phyloP scores from a whole-genome alignment of 2,888 invertebrate species.

The Cataglyphis rosenhaueri region DNA sequence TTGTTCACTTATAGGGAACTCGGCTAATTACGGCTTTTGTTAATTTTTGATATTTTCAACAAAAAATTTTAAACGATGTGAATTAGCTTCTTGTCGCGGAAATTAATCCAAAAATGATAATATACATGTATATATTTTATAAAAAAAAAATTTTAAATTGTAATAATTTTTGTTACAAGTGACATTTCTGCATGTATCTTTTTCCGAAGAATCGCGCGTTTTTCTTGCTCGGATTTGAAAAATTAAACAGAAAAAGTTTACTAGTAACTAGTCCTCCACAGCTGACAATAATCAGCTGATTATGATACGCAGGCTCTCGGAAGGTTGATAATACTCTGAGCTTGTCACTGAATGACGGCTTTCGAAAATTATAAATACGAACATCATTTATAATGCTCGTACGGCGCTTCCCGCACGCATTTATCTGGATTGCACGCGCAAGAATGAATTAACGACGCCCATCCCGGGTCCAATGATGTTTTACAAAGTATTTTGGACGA shows the following conservation, averaged over 20 bases:
- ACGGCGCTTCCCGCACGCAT: conserved; percentile 68
- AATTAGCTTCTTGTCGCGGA: background rate
- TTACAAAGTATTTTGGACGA: conserved; percentile 78
- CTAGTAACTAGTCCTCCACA: conserved; percentile 12
- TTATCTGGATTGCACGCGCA: conserved; percentile 74
- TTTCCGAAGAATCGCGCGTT: background rate
- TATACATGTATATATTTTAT: background rate
- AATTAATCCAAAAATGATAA: background rate
- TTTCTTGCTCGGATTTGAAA: conserved; percentile 28
- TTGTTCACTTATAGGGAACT: conserved; percentile 12
- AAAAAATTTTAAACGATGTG: conserved; percentile 1
- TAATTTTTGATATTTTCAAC: background rate
- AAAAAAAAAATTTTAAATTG: background rate
- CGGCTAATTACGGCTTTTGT: conserved; percentile 23
- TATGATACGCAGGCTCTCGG: conserved; percentile 49
- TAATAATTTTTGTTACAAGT: background rate
- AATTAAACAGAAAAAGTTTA: conserved; percentile 57
- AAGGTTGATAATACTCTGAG: conserved; percentile 62
- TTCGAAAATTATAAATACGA: conserved; percentile 79
- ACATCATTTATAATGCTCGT: conserved; percentile 80
- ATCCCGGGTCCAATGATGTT: conserved; percentile 74
- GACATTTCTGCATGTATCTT: background rate
- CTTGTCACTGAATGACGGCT: conserved; percentile 64
- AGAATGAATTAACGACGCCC: conserved; percentile 76
- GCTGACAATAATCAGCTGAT: conserved; percentile 50